These are phyloP conservation scores for Semnopithecus entellus DNA, from an alignment of 2,113 vertebrate species.

Conservation along the genomic window DNA sequence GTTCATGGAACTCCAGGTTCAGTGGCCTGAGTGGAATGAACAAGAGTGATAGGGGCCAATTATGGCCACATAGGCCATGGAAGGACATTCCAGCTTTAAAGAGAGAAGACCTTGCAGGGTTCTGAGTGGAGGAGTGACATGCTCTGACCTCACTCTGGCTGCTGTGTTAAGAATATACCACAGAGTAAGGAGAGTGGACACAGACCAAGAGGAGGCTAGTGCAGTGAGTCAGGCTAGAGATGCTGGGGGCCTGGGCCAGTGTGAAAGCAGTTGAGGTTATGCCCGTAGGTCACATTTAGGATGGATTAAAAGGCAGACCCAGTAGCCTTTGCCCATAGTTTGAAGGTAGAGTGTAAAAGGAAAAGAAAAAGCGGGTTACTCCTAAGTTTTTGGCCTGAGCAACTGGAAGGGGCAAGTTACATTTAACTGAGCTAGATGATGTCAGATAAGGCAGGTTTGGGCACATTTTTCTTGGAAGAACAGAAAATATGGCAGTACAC, in stretches of 20 bases:
- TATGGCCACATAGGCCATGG: accelerated
- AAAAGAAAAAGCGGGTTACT: background rate
- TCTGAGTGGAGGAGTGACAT: background rate
- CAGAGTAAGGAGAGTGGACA: background rate
- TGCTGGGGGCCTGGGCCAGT: too few relatives aligned
- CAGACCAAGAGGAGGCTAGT: background rate
- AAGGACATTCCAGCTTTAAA: background rate
- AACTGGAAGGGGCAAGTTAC: background rate
- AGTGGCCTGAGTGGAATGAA: background rate
- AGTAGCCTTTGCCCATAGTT: background rate
- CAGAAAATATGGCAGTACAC: background rate
- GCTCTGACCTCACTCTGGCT: background rate
- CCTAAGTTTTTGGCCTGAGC: background rate
- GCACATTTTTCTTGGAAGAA: background rate
- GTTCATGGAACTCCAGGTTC: background rate
- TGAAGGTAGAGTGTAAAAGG: background rate
- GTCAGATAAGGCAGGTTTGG: background rate
- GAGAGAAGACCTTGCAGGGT: background rate
- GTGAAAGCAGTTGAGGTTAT: background rate
- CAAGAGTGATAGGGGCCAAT: background rate
- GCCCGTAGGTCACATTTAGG: background rate
- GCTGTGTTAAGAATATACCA: background rate
- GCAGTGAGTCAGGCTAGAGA: background rate
- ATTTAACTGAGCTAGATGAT: background rate
- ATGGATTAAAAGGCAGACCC: background rate